These are phyloP conservation scores for Mesaphorura yosii DNA, from an alignment of 1,140 invertebrate genomes.

Conservation along the genomic window DNA sequence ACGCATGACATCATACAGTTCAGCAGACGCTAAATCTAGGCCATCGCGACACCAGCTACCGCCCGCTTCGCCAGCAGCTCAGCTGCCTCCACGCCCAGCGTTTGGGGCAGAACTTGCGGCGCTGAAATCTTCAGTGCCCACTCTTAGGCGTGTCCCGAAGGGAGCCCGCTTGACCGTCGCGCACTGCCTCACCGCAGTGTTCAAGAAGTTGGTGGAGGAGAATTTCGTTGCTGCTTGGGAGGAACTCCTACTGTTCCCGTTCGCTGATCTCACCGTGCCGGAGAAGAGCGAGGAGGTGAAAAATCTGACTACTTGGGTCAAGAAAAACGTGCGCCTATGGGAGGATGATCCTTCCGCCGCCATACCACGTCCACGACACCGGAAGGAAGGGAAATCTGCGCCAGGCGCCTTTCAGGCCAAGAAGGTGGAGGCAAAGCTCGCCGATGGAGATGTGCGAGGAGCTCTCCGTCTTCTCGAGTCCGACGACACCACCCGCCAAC, in stretches of 20 bases:
- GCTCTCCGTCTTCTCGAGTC: constrained; percentile 3
- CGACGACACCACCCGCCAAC: neutral
- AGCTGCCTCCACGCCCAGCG: too few species aligned
- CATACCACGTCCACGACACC: neutral
- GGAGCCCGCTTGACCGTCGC: constrained; percentile 6
- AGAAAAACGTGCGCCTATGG: neutral
- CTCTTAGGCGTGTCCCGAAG: constrained; percentile 1
- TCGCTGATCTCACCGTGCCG: constrained; percentile 1
- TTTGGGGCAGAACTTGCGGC: too few species aligned
- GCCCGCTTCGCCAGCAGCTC: too few species aligned
- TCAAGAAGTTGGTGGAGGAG: neutral
- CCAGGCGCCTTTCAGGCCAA: neutral
- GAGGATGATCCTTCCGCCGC: neutral
- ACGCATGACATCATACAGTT: too few species aligned
- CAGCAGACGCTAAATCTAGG: too few species aligned
- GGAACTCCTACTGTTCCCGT: constrained; percentile 2
- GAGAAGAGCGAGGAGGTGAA: constrained; percentile 2
- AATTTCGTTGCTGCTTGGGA: neutral
- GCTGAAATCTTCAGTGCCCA: neutral
- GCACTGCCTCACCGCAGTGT: neutral
- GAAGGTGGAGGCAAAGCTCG: constrained; percentile 8
- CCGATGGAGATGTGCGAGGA: constrained; percentile 3
- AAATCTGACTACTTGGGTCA: constrained; percentile 13
- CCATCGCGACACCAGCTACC: too few species aligned
- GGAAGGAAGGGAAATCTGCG: neutral